A percentile compares a stretch with the other conserved stretches of the same genome.
phyloP scores from a whole-genome alignment of 2,888 invertebrate genomes.

The Cheilosia vulpina region DNA sequence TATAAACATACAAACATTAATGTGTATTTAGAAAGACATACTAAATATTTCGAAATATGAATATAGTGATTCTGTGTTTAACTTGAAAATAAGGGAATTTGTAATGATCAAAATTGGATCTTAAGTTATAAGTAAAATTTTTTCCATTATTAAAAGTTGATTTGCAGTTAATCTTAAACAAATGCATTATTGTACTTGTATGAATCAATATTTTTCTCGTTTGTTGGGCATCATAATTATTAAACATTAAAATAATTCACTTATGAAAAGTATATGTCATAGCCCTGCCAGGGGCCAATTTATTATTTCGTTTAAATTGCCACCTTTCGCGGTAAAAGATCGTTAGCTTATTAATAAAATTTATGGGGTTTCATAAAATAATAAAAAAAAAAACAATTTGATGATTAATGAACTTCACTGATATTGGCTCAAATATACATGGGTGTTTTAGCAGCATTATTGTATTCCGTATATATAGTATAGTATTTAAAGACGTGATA shows the following conservation, averaged over 20 bases:
- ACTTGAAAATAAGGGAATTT: background rate
- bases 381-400: slow-evolving; percentile 22
- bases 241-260: background rate
- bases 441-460: too few species aligned
- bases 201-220: slow-evolving; percentile 12
- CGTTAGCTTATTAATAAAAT: slow-evolving; percentile 13
- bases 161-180: background rate
- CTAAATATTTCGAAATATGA: slow-evolving; percentile 9
- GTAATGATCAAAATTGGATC: background rate
- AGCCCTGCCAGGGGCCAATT: background rate
- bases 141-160: background rate
- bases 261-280: background rate
- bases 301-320: too few species aligned
- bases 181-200: slow-evolving; percentile 53
- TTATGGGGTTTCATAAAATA: slow-evolving; percentile 21
- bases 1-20: background rate
- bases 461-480: too few species aligned
- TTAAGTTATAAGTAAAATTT: background rate
- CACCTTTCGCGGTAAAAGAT: too few species aligned
- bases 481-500: too few species aligned
- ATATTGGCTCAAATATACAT: too few species aligned
- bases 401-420: too few species aligned
- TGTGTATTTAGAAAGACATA: slow-evolving; percentile 14
- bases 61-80: too few species aligned
- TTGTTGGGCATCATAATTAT: slow-evolving; percentile 1